Conservation (phyloP, 2,797 vertebrate genomes). For the Poeciliopsis paucimaculata region DNA sequence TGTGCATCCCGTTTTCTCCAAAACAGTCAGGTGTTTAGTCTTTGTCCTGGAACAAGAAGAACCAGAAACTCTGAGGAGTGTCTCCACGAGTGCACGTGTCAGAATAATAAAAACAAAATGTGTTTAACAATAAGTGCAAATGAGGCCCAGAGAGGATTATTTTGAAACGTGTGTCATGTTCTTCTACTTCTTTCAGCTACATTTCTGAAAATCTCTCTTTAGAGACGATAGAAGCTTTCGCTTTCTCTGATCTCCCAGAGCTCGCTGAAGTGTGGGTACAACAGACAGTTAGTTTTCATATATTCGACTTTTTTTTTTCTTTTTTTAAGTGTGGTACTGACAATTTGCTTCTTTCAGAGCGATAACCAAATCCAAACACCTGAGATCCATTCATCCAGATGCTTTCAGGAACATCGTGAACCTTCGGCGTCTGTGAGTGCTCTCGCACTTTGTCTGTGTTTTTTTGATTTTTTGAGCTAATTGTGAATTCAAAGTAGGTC, state of each 20-base stretch:
- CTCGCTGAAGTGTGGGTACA: constrained; percentile 75
- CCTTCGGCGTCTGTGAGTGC: constrained; percentile 90
- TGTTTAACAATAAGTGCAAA: constrained; percentile 13
- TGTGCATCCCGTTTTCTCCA: constrained; percentile 5
- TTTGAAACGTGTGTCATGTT: neutral
- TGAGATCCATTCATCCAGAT: constrained; percentile 83
- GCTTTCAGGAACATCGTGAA: constrained; percentile 88
- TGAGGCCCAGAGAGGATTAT: neutral
- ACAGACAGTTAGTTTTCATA: neutral
- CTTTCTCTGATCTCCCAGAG: constrained; percentile 76
- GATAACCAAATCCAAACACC: constrained; percentile 91
- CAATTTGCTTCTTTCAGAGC: constrained; percentile 79
- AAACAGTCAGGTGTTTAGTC: constrained; percentile 46
- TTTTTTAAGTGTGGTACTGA: neutral
- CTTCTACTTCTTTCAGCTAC: constrained; percentile 50
- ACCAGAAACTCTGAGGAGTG: constrained; percentile 33
- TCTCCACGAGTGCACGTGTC: constrained; percentile 2
- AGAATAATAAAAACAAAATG: constrained; percentile 34
- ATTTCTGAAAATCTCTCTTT: constrained; percentile 73
- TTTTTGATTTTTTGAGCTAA: constrained; percentile 21
- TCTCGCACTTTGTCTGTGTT: constrained; percentile 4
- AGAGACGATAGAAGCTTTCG: constrained; percentile 64
- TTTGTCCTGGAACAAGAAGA: constrained; percentile 49
- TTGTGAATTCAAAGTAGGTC: constrained; percentile 58
- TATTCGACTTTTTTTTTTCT: neutral